Evolutionary conservation across 2,888 invertebrate species (phyloP), one percentile per base, ranked within the genome.

Genomic region (Tiliacea aurago): DNA sequence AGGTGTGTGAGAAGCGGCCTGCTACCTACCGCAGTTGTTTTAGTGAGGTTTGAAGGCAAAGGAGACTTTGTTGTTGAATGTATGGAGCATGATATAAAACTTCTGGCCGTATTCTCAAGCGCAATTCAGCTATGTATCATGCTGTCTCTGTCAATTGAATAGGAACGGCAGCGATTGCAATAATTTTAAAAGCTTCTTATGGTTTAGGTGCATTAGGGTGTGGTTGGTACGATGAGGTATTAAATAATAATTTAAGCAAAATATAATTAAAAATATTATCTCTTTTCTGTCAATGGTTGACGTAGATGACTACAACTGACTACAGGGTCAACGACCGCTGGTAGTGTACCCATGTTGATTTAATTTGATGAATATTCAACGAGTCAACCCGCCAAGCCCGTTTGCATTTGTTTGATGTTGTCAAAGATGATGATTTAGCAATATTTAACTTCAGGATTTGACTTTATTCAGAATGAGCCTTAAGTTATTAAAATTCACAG

Each of bases 21-120:
- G 76, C 13, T 61, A 4, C 20, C 1, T 3, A 1, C n/a, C 18
- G 55, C 67, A 56, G 65, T 76, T 81, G 71, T 84, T 84, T 75
- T 56, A 62, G 58, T 55, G 15, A 0, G n/a, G 73, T 1, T 13
- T 10, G 10, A 72, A 79, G 53, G 15, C 1, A 56, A 4, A 45
- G 15, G 53, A 67, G 37, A 67, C 1, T 41, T 37, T 37, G 37
- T 37, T 37, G 37, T 37, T 37, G 0, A 37, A 37, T 37, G 37
- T 37, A 4, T 37, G 37, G 37, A 41, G 41, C 9, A 41, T 0
- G 13, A 20, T 5, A 63, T 28, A 20, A 28, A 2, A 23, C 23
- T 13, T 13, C 13, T 53, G n/a, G n/a, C 23, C 6, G 13, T 23
- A 53, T 20, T 7, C 3, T 15, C 9, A 20, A 20, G 20, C 7